Percentiles rank a stretch among this genome's conserved stretches.
These are phyloP conservation scores for Aradophagus sp. DNA, from an alignment of 1,140 invertebrate genomes.

Conservation along the genomic window DNA sequence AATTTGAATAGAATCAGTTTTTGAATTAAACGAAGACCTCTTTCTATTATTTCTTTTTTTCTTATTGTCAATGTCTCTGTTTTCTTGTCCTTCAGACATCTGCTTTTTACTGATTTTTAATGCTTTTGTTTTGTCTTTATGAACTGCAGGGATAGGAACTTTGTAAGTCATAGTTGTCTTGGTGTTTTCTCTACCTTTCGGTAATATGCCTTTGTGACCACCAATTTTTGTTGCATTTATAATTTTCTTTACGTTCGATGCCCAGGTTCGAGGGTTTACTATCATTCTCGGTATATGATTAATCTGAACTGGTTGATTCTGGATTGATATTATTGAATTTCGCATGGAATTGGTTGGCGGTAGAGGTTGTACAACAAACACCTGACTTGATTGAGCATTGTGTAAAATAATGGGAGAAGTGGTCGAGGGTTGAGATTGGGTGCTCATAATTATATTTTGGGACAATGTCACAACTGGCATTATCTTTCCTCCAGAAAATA, in stretches of 20 bases:
- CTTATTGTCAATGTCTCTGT: slow-evolving; percentile 24
- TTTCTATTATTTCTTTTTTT: slow-evolving; percentile 18
- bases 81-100: slow-evolving; percentile 28
- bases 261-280: slow-evolving; percentile 69
- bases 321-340: slow-evolving; percentile 66
- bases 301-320: slow-evolving; percentile 65
- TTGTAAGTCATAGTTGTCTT: slow-evolving; percentile 82
- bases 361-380: slow-evolving; percentile 73
- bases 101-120: no score
- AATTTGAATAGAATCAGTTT: slow-evolving; percentile 3
- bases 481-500: slow-evolving; percentile 69
- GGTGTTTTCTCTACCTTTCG: slow-evolving; percentile 73
- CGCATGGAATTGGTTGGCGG: slow-evolving; percentile 63
- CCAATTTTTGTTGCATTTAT: slow-evolving; percentile 70
- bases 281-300: slow-evolving; percentile 69
- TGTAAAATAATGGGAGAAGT: slow-evolving; percentile 69
- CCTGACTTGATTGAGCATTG: slow-evolving; percentile 69
- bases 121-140: slow-evolving; percentile 69
- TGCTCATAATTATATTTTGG: slow-evolving; percentile 71
- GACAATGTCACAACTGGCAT: slow-evolving; percentile 69
- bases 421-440: slow-evolving; percentile 62
- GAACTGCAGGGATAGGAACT: slow-evolving; percentile 81
- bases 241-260: slow-evolving; percentile 70
- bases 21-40: neutral
- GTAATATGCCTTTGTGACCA: slow-evolving; percentile 69